Base-by-base conservation (phyloP, 2,888 invertebrate genomes). In the Lomographa bimaculata region DNA sequence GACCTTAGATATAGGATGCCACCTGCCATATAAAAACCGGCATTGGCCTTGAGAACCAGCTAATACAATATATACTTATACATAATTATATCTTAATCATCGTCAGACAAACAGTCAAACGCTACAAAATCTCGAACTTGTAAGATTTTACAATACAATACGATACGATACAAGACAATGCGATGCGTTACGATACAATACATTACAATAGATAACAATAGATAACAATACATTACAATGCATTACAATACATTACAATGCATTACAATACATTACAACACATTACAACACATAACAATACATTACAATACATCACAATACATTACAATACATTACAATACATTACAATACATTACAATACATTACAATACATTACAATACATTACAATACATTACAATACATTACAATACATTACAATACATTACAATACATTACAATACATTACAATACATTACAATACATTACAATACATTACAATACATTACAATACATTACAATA, bases 241-340 rank as follows among this genome's bases (percentile, higher is more conserved):
- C 20, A 20, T 7, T 20, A 20, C 20, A 20, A 20, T 20, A 20
- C 20, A 20, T 7, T 20, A 20, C 20, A 20, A 20, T 20, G 7
- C 20, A 20, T 7, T 20, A 20, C 20, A 20, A 20, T 20, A 20
- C 20, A 20, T 7, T 20, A 20, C 20, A 20, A 20, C 7, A 20
- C 20, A 20, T 7, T 20, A 20, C 20, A 20, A 20, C 7, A 20
- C 20, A 20, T 7, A 7, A 20, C 20, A 20, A 20, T 20, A 20
- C 20, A 20, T 7, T 20, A 20, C 20, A 20, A 20, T 7, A 20
- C 20, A 20, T 7, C 7, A 20, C 20, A 20, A 20, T 20, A 20
- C 20, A 20, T 7, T 7, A 20, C 20, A 20, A 20, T 7, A 20
- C 20, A 20, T 7, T 7, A 20, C 20, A 20, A 20, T 7, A 20